phyloP scores from a whole-genome alignment of 1,140 invertebrate species.

The Yoshiicerus persimilis region DNA sequence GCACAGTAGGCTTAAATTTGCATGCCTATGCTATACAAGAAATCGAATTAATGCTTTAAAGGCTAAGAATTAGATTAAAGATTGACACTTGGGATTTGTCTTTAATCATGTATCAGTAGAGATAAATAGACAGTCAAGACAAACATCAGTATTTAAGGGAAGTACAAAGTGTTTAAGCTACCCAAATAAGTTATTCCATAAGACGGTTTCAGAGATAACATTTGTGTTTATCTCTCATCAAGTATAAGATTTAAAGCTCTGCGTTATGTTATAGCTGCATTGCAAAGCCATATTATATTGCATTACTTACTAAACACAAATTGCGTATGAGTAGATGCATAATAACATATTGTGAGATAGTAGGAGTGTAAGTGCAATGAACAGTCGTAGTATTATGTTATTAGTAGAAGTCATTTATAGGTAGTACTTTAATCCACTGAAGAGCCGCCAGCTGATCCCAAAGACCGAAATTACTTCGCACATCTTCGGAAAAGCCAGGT shows the following conservation, averaged over 20 bases:
- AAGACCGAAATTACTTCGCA: slow-evolving; percentile 46
- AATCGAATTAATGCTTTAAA: too few relatives aligned
- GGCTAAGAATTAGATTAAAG: slow-evolving; percentile 10
- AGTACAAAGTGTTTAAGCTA: background rate
- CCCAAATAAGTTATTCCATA: background rate
- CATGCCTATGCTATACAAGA: too few relatives aligned
- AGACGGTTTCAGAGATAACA: background rate
- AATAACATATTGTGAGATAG: too few relatives aligned
- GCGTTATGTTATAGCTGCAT: background rate
- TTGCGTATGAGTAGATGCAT: too few relatives aligned
- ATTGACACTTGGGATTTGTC: background rate
- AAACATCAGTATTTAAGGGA: background rate
- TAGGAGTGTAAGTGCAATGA: too few relatives aligned
- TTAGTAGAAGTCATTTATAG: background rate
- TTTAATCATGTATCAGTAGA: background rate
- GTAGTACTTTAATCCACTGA: slow-evolving; percentile 46
- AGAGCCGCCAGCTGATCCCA: slow-evolving; percentile 47
- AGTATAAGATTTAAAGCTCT: background rate
- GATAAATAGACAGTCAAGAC: background rate
- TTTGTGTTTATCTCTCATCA: background rate
- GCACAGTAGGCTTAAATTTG: too few relatives aligned
- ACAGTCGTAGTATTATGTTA: too few relatives aligned
- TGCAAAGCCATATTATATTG: background rate
- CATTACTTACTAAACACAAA: too few relatives aligned
- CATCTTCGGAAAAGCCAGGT: slow-evolving; percentile 38